phyloP scores from a whole-genome alignment of 2,797 vertebrate species.

The Argyrosomus regius region DNA sequence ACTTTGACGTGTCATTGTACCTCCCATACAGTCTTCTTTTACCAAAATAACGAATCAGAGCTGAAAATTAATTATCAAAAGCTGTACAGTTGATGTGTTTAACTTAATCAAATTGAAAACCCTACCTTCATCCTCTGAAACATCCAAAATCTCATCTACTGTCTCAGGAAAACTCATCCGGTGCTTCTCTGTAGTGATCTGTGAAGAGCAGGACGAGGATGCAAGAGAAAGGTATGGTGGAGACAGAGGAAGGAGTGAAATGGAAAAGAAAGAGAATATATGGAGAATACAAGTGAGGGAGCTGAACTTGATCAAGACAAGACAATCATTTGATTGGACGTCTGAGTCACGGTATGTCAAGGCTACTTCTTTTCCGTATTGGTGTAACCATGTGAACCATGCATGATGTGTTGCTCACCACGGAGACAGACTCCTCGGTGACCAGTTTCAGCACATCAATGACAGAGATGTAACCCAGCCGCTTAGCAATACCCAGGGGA shows the following conservation, averaged over 20 bases:
- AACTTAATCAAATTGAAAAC: background rate
- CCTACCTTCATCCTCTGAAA: conserved; percentile 98
- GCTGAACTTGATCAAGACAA: conserved; percentile 11
- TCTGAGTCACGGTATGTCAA: conserved; percentile 24
- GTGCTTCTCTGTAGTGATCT: conserved; percentile 92
- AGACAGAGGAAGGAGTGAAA: background rate
- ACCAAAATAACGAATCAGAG: conserved; percentile 42
- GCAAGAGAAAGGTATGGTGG: background rate
- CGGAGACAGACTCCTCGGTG: conserved; percentile 90
- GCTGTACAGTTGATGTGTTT: conserved; percentile 55
- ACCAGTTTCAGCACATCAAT: conserved; percentile 97
- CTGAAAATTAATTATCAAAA: conserved; percentile 51
- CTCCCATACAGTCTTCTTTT: conserved; percentile 41
- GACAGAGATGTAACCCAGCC: conserved; percentile 97
- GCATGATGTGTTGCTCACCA: conserved; percentile 83
- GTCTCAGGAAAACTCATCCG: conserved; percentile 99
- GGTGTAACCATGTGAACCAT: conserved; percentile 44
- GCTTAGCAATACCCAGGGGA: conserved; percentile 94
- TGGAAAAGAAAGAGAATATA: background rate
- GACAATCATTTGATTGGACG: conserved; percentile 13
- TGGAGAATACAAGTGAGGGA: conserved; percentile 8
- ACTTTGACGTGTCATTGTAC: conserved; percentile 38
- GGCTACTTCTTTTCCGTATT: conserved; percentile 5
- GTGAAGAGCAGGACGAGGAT: conserved; percentile 20
- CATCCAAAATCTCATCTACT: conserved; percentile 96